These are phyloP conservation scores for Coptodon rendalli DNA, from an alignment of 2,113 vertebrate genomes.

Conservation along the genomic window DNA sequence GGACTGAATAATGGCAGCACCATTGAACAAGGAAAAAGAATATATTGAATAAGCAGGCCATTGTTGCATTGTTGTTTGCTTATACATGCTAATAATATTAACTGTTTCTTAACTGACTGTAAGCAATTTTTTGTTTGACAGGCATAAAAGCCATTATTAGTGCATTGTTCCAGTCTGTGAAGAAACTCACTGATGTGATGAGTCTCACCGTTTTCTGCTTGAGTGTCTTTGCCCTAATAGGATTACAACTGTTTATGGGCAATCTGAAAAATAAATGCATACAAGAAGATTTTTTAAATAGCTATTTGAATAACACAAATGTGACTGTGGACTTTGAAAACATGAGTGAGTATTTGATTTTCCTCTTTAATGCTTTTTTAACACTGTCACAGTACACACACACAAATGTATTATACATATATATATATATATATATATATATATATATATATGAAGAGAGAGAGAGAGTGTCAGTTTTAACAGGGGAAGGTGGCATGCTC, in stretches of 20 bases:
- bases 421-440: too few species aligned
- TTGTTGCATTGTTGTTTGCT: neutral
- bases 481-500: neutral
- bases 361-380: neutral
- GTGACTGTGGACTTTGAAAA: slow-evolving; percentile 15
- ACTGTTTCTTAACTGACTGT: neutral
- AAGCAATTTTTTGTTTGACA: slow-evolving; percentile 44
- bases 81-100: neutral
- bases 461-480: neutral
- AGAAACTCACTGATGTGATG: slow-evolving; percentile 95
- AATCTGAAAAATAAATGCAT: slow-evolving; percentile 86
- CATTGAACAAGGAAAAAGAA: neutral
- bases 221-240: slow-evolving; percentile 94
- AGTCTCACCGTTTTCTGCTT: slow-evolving; percentile 96
- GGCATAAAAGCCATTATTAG: slow-evolving; percentile 96
- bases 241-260: slow-evolving; percentile 93
- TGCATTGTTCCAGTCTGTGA: slow-evolving; percentile 95
- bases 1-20: neutral
- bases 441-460: too few species aligned
- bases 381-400: neutral
- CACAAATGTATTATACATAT: too few species aligned
- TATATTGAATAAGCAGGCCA: neutral
- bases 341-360: slow-evolving; percentile 71
- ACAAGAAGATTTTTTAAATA: accelerated
- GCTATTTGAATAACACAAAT: accelerated